Percentiles rank a stretch among this genome's conserved stretches.
Evolutionary conservation across 2,888 invertebrate species (phyloP).

Genomic region (Nowickia ferox): DNA sequence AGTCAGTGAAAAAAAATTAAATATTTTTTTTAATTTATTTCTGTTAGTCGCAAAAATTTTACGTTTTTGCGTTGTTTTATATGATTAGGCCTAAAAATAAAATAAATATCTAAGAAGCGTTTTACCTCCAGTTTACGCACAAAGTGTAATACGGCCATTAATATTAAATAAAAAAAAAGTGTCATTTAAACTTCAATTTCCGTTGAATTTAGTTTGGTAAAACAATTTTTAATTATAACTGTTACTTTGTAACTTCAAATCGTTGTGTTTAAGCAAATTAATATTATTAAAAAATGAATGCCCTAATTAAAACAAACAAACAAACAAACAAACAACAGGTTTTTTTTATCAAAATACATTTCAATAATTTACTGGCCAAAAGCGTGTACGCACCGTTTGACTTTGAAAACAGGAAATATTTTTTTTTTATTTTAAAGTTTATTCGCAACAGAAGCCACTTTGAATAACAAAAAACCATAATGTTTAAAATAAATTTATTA

Average conservation of each 20-base stretch:
- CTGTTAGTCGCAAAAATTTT: no score
- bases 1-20: no score
- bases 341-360: no score
- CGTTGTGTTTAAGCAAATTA: neutral
- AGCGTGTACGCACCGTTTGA: neutral
- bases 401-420: neutral
- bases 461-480: neutral
- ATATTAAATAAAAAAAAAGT: no score
- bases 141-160: no score
- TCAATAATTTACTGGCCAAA: neutral
- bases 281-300: neutral
- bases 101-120: no score
- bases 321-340: neutral
- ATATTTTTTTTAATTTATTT: no score
- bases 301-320: neutral
- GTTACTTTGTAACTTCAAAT: neutral
- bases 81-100: no score
- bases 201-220: no score
- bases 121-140: no score
- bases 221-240: neutral
- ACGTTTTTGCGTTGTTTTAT: no score
- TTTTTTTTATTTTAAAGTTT: neutral
- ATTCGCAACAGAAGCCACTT: neutral
- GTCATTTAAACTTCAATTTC: no score
- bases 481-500: neutral